Conservation (phyloP, 2,797 vertebrate species). For the Lepus townsendii region DNA sequence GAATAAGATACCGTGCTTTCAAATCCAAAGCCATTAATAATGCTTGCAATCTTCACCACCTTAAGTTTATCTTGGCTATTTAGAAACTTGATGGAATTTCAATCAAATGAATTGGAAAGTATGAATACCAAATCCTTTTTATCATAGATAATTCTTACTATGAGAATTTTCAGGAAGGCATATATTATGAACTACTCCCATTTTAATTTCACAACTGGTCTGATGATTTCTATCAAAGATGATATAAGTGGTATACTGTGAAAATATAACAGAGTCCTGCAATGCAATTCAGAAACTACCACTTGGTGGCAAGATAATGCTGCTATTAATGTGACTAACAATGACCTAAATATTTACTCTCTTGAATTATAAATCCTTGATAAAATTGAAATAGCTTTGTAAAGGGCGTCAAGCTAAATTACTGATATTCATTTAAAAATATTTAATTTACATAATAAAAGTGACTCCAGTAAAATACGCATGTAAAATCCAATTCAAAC, state of each 20-base stretch:
- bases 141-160: not conserved
- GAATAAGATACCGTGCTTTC: not conserved
- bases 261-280: not conserved
- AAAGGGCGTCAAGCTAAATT: conserved; percentile 53
- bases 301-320: conserved; percentile 85
- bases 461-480: not conserved
- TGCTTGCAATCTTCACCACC: not conserved
- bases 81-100: not conserved
- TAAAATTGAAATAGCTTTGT: conserved; percentile 38
- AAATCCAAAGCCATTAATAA: not conserved
- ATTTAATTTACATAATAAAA: conserved; percentile 46
- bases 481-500: conserved; percentile 28
- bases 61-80: not conserved
- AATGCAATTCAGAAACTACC: conserved; percentile 77
- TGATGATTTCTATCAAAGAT: conserved; percentile 9
- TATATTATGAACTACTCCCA: not conserved
- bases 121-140: not conserved
- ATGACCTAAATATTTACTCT: conserved; percentile 72
- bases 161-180: not conserved
- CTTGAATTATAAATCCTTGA: conserved; percentile 48
- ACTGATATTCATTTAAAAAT: not conserved
- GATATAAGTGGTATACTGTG: not conserved
- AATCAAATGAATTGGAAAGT: not conserved
- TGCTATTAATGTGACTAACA: conserved; percentile 33
- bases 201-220: not conserved